Evolutionary conservation across 2,888 invertebrate genomes (phyloP), one percentile per base, ranked within the genome.

Genomic region (Harpalus rubripes): DNA sequence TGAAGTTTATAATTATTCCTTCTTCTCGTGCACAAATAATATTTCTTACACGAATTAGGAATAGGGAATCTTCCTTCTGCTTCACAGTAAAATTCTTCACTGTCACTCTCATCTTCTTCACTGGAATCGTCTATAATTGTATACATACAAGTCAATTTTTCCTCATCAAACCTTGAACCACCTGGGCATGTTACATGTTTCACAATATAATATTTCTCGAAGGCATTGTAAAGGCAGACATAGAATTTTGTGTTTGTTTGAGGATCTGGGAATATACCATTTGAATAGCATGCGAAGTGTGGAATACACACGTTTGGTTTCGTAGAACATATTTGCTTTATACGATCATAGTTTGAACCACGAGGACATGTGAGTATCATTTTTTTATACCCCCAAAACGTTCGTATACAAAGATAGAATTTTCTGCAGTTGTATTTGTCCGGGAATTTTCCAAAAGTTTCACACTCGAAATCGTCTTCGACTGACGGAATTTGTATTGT

Each of bases 231-330:
- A 86, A 90, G 88, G 86, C 93, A 94, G 76, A 92, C 91, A 87
- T 93, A 93, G 88, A 93, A 93, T 87, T 92, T 92, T 78, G 90
- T 91, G 85, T 93, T 93, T 87, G 93, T 90, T 39, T 89, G 87
- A 15, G 90, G 90, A 88, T 93, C 92, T 1, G 92, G 89, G 87
- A 92, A 93, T 87, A 90, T 91, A 1, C 93, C 93, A n/a, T 91
- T 89, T n/a, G 86, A 87, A 41, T 88, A 86, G 79, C 90, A 90
- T n/a, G 74, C 79, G 22, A 90, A 81, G 32, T 82, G 68, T 15
- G 83, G 39, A 58, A 88, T 88, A 12, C 88, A 81, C 7, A 68
- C 72, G n/a, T 81, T 85, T 0, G 88, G 88, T 76, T 87, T 85
- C 86, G 7, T 89, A 88, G 86, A 89, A 89, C 72, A 74, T 15